Conservation (phyloP, 92 coral and sea anemone genomes). For the Anthopleura xanthogrammica region DNA sequence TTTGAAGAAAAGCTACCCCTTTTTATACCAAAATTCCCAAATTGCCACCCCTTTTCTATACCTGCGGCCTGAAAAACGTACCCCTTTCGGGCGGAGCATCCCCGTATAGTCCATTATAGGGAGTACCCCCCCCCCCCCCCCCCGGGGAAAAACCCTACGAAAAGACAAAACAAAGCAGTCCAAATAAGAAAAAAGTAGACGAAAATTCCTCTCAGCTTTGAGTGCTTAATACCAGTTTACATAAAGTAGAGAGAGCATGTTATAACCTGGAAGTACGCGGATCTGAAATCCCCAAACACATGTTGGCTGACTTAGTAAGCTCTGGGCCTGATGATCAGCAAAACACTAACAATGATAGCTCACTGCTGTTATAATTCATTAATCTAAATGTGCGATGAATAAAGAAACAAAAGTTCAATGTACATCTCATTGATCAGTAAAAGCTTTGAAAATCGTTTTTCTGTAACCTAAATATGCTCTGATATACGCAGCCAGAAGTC, state of each 20-base stretch:
- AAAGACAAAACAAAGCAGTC: slow-evolving; percentile 12
- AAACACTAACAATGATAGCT: slow-evolving; percentile 19
- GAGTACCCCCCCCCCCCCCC: too few relatives aligned
- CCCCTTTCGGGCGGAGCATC: too few relatives aligned
- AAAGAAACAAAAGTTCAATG: background rate
- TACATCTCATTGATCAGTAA: too few relatives aligned
- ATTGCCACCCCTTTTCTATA: too few relatives aligned
- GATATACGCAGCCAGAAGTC: too few relatives aligned
- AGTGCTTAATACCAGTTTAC: slow-evolving; percentile 69
- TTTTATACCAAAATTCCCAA: too few relatives aligned
- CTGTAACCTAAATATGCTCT: too few relatives aligned
- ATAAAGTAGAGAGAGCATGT: slow-evolving; percentile 86
- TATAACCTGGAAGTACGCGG: slow-evolving; percentile 88
- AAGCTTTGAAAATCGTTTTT: too few relatives aligned
- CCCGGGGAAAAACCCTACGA: too few relatives aligned
- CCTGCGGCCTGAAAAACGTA: too few relatives aligned
- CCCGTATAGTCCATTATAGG: too few relatives aligned
- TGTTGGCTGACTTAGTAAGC: slow-evolving; percentile 67
- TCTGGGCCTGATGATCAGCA: slow-evolving; percentile 18
- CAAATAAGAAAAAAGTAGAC: slow-evolving; percentile 33
- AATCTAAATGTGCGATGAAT: background rate
- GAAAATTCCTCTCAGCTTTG: slow-evolving; percentile 52
- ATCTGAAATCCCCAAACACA: slow-evolving; percentile 85
- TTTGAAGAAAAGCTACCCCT: too few relatives aligned
- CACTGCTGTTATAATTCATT: background rate